Conservation (phyloP, 1,140 invertebrate species). For the Neodiprion fabricii region DNA sequence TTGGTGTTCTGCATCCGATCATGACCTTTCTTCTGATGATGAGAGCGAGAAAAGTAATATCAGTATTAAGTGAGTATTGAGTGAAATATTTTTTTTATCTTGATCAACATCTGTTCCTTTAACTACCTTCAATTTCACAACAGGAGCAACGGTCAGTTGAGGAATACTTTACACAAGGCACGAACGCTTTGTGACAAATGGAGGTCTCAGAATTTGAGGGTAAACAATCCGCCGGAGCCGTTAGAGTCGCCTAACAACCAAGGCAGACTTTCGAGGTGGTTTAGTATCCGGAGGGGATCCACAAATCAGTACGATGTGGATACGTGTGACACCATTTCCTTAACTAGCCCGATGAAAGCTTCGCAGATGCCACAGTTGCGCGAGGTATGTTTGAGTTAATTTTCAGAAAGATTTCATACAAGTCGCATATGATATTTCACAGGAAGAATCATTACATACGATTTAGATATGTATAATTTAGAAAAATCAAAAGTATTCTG, state of each 20-base stretch:
- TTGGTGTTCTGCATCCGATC: slow-evolving; percentile 69
- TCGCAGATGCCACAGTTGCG: slow-evolving; percentile 77
- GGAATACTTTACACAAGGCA: slow-evolving; percentile 73
- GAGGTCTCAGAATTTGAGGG: slow-evolving; percentile 62
- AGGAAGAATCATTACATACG: not conserved
- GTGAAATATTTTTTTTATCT: slow-evolving; percentile 8
- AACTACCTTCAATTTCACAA: not conserved
- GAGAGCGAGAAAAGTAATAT: slow-evolving; percentile 68
- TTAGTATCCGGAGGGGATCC: slow-evolving; percentile 81
- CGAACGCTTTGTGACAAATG: slow-evolving; percentile 75
- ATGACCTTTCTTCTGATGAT: slow-evolving; percentile 68
- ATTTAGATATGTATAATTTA: not conserved
- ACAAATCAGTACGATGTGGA: slow-evolving; percentile 79
- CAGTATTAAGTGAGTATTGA: slow-evolving; percentile 64
- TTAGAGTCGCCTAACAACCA: slow-evolving; percentile 66
- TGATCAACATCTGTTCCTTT: slow-evolving; percentile 50
- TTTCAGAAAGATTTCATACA: slow-evolving; percentile 29
- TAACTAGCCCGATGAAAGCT: slow-evolving; percentile 53
- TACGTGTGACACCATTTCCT: slow-evolving; percentile 52
- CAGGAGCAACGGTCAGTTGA: slow-evolving; percentile 73
- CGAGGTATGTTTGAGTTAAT: slow-evolving; percentile 65
- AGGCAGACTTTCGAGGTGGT: slow-evolving; percentile 80
- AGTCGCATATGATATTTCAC: not conserved
- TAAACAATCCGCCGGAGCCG: slow-evolving; percentile 50
- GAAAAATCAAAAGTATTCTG: not conserved